Percentiles rank a stretch among this genome's conserved stretches.
Conservation (phyloP, 1,140 invertebrate species). For the Pseudoatta argentina region DNA sequence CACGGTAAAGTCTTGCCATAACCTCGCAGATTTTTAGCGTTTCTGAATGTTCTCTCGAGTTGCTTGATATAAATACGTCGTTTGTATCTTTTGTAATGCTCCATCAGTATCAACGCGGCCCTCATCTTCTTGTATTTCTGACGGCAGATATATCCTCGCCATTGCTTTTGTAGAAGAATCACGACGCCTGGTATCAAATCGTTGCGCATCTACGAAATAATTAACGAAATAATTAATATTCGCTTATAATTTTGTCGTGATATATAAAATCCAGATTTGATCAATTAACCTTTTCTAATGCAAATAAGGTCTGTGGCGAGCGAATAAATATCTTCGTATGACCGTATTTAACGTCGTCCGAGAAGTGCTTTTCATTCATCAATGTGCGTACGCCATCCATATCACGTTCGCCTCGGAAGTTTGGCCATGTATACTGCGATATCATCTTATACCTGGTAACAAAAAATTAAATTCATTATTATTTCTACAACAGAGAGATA, state of each 20-base stretch:
- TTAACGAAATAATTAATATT: constrained; percentile 56
- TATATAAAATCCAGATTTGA: background rate
- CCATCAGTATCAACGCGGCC: constrained; percentile 93
- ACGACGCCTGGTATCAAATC: constrained; percentile 96
- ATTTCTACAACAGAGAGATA: background rate
- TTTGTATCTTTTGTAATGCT: constrained; percentile 95
- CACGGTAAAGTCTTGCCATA: constrained; percentile 93
- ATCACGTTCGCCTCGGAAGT: constrained; percentile 92
- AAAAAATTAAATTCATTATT: constrained; percentile 44
- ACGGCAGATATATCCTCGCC: constrained; percentile 94
- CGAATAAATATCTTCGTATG: constrained; percentile 98
- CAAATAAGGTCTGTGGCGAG: constrained; percentile 95
- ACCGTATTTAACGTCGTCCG: constrained; percentile 96
- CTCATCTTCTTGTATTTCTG: constrained; percentile 93
- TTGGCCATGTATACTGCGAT: constrained; percentile 97
- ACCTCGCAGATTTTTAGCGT: constrained; percentile 88
- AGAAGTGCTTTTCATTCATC: constrained; percentile 92
- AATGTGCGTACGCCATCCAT: constrained; percentile 94
- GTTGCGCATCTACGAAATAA: constrained; percentile 87
- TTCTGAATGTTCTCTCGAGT: constrained; percentile 89
- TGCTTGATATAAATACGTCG: constrained; percentile 92
- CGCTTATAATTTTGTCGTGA: background rate
- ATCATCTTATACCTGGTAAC: constrained; percentile 97
- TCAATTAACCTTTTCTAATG: constrained; percentile 91
- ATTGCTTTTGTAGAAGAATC: constrained; percentile 97